Evolutionary conservation across 2,888 invertebrate species (phyloP).

Genomic region (Phanerotoma sp.): DNA sequence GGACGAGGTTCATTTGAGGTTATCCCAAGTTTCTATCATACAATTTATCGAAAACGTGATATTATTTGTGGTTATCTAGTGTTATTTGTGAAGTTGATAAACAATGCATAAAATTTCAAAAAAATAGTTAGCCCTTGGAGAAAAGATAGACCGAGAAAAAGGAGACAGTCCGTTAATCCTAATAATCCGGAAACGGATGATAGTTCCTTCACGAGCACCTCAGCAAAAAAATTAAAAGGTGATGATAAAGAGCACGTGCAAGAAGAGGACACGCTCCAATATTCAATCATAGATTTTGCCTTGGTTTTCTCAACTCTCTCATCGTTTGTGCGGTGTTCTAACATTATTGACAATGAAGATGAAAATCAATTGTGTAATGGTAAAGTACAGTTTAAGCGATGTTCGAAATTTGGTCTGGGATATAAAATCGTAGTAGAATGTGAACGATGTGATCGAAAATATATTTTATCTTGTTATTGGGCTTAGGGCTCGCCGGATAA

Average conservation of each 20-base stretch:
- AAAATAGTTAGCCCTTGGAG: slow-evolving; percentile 24
- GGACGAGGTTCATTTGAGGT: slow-evolving; percentile 30
- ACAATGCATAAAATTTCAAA: slow-evolving; percentile 16
- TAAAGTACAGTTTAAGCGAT: slow-evolving; percentile 30
- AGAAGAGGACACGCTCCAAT: slow-evolving; percentile 30
- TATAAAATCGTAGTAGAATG: slow-evolving; percentile 31
- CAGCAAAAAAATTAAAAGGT: too few relatives aligned
- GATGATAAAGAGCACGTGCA: too few relatives aligned
- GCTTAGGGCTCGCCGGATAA: slow-evolving; percentile 32
- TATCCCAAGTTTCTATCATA: slow-evolving; percentile 26
- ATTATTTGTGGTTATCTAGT: slow-evolving; percentile 28
- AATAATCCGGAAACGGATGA: too few relatives aligned
- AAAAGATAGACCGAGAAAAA: slow-evolving; percentile 28
- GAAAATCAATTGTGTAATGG: slow-evolving; percentile 31
- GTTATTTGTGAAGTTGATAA: slow-evolving; percentile 8
- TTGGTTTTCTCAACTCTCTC: slow-evolving; percentile 32
- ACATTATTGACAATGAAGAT: slow-evolving; percentile 24
- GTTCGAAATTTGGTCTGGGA: slow-evolving; percentile 31
- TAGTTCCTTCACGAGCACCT: slow-evolving; percentile 29
- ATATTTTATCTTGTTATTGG: slow-evolving; percentile 33
- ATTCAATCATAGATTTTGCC: slow-evolving; percentile 30
- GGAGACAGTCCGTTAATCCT: slow-evolving; percentile 28
- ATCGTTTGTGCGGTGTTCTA: slow-evolving; percentile 24
- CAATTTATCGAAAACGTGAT: slow-evolving; percentile 28
- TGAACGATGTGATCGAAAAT: slow-evolving; percentile 28